These are phyloP conservation scores for Parus major DNA, from an alignment of 2,113 vertebrate species.

Conservation along the genomic window DNA sequence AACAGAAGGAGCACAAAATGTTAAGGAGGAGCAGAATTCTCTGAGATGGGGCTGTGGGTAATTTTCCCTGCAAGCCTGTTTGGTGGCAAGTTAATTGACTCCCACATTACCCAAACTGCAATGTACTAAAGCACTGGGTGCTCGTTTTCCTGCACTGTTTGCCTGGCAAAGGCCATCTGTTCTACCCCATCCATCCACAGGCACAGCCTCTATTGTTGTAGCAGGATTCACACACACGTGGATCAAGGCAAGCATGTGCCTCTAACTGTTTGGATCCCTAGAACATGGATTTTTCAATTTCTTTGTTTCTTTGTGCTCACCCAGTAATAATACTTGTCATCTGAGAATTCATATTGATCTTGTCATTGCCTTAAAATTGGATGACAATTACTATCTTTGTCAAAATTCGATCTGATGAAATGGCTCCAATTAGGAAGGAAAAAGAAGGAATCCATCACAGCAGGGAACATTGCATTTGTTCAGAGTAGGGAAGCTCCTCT, in stretches of 20 bases:
- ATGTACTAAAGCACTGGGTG: constrained; percentile 47
- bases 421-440: constrained; percentile 61
- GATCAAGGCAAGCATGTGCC: constrained; percentile 31
- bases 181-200: constrained; percentile 47
- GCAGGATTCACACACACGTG: constrained; percentile 37
- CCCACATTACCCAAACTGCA: constrained; percentile 39
- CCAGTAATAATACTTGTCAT: constrained; percentile 61
- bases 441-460: constrained; percentile 67
- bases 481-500: neutral
- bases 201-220: constrained; percentile 34
- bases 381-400: constrained; percentile 69
- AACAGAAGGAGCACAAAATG: constrained; percentile 38
- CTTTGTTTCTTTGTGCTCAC: constrained; percentile 53
- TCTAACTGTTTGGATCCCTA: constrained; percentile 40
- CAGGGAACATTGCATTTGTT: constrained; percentile 2
- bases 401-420: constrained; percentile 68
- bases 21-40: constrained; percentile 22
- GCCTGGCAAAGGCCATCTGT: constrained; percentile 66
- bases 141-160: constrained; percentile 46
- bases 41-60: constrained; percentile 12
- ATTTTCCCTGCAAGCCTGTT: constrained; percentile 44
- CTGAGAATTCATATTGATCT: constrained; percentile 64
- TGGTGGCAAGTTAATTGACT: constrained; percentile 60
- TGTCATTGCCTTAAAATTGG: constrained; percentile 64
- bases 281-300: constrained; percentile 65